Evolutionary conservation across 2,113 vertebrate species (phyloP).

Genomic region (Ctenomys sociabilis): DNA sequence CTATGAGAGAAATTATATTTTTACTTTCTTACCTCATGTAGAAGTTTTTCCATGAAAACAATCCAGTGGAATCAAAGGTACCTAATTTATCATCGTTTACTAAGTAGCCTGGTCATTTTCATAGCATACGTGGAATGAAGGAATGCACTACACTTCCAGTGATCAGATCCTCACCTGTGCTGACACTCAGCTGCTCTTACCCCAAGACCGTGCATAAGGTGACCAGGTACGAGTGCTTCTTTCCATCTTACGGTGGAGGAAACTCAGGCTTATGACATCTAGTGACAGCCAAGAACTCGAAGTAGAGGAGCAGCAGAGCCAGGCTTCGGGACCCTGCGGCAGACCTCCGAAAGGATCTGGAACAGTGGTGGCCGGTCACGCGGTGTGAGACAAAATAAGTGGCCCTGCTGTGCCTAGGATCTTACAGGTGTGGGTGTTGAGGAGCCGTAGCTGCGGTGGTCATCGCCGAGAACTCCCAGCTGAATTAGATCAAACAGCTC

Average conservation of each 20-base stretch:
- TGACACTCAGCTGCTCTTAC: background rate
- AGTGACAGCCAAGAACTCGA: background rate
- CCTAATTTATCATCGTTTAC: background rate
- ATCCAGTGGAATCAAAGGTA: background rate
- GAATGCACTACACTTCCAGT: background rate
- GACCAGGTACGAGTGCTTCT: background rate
- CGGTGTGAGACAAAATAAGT: background rate
- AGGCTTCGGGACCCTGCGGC: background rate
- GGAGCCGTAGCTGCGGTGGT: background rate
- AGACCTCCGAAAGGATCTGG: background rate
- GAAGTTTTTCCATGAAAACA: constrained; percentile 13
- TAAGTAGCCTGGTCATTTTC: background rate
- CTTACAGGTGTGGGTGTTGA: background rate
- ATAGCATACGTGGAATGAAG: background rate
- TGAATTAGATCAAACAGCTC: background rate
- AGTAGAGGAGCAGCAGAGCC: background rate
- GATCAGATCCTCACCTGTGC: background rate
- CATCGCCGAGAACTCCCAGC: background rate
- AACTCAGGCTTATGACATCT: background rate
- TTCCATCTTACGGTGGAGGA: background rate
- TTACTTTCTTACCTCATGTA: constrained; percentile 1
- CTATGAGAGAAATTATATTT: constrained; percentile 27
- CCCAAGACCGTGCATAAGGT: background rate
- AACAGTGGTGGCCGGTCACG: background rate
- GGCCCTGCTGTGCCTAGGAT: background rate